These are phyloP conservation scores for Entomyzon cyanotis DNA, from an alignment of 2,113 vertebrate genomes.

Conservation along the genomic window DNA sequence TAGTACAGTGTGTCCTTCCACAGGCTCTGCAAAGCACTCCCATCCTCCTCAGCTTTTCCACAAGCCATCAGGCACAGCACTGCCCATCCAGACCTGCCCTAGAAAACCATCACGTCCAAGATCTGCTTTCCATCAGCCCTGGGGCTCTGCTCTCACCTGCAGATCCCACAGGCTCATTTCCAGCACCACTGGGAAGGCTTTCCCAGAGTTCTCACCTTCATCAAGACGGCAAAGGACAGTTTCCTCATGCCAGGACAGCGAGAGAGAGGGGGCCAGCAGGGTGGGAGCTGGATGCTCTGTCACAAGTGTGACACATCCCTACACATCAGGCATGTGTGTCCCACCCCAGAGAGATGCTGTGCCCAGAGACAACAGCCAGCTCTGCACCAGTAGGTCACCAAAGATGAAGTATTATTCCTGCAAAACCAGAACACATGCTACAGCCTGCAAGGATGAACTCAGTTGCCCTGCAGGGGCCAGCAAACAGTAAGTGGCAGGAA, in stretches of 20 bases:
- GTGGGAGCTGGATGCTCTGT: background rate
- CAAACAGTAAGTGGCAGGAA: background rate
- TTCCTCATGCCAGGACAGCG: background rate
- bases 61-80: background rate
- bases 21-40: constrained; percentile 26
- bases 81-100: background rate
- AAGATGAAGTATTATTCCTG: background rate
- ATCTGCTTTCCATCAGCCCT: background rate
- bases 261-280: background rate
- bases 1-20: constrained; percentile 35
- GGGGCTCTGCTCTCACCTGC: background rate
- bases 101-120: background rate
- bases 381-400: background rate
- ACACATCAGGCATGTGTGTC: accelerated
- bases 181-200: background rate
- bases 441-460: background rate
- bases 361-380: background rate
- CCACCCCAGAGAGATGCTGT: background rate
- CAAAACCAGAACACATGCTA: background rate
- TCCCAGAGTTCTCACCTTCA: background rate
- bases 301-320: background rate
- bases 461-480: background rate
- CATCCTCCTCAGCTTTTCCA: constrained; percentile 1
- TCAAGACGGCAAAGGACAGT: background rate
- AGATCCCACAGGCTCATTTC: background rate